Conservation (phyloP, 1,140 invertebrate species). For the Aphis craccivora region DNA sequence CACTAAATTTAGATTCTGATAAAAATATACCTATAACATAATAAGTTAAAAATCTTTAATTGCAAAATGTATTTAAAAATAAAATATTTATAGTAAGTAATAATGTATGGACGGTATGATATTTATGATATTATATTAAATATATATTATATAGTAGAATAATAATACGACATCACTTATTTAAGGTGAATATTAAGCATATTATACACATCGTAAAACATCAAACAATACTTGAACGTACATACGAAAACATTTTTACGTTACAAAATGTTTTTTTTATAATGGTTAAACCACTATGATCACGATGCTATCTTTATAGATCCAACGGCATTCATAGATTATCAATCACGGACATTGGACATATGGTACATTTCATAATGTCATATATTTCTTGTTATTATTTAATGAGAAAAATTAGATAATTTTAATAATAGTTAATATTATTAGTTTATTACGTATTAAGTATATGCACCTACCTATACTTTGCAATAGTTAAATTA, state of each 20-base stretch:
- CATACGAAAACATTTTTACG: constrained; percentile 19
- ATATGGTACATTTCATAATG: too few relatives aligned
- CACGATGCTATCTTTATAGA: neutral
- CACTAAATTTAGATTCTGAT: neutral
- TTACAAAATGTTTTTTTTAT: constrained; percentile 22
- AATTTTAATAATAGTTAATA: too few relatives aligned
- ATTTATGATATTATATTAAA: too few relatives aligned
- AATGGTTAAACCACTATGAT: neutral
- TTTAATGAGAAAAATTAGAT: neutral
- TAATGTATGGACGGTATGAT: neutral
- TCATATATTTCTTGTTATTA: neutral
- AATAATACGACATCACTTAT: neutral
- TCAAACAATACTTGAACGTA: constrained; percentile 21
- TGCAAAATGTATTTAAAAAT: neutral
- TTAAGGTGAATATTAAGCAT: neutral
- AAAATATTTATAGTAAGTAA: neutral
- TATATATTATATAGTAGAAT: too few relatives aligned
- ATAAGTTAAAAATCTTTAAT: neutral
- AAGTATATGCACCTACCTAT: too few relatives aligned
- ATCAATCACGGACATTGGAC: neutral
- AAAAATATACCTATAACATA: neutral
- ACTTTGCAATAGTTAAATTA: neutral
- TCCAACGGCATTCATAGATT: neutral
- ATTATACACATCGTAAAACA: neutral
- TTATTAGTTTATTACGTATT: neutral